A percentile compares a stretch with the other conserved stretches of the same genome.
phyloP scores from a whole-genome alignment of 2,113 vertebrate species.

The Bostrychus sinensis region DNA sequence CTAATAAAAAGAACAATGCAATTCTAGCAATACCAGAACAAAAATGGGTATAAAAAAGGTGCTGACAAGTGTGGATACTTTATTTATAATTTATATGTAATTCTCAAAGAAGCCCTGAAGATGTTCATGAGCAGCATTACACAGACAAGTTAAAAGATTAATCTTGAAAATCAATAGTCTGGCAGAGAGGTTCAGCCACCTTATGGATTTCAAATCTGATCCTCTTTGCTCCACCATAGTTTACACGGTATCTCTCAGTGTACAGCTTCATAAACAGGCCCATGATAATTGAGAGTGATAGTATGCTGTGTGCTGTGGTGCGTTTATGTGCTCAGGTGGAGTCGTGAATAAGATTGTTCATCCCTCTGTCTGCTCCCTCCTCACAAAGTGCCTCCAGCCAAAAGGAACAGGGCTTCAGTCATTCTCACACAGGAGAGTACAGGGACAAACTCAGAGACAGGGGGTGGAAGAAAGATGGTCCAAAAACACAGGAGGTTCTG shows the following conservation, averaged over 20 bases:
- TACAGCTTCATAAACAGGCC: conserved; percentile 60
- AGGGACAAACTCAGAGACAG: conserved; percentile 5
- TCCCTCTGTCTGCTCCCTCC: conserved; percentile 35
- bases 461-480: conserved; percentile 34
- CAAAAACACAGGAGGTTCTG: conserved; percentile 45
- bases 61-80: too few relatives aligned
- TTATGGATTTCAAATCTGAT: conserved; percentile 67
- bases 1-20: too few relatives aligned
- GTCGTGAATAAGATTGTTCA: conserved; percentile 57
- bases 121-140: conserved; percentile 35
- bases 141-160: conserved; percentile 43
- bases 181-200: conserved; percentile 45
- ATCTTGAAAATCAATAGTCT: conserved; percentile 51
- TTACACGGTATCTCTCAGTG: conserved; percentile 53
- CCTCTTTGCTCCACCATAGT: conserved; percentile 43
- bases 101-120: conserved; percentile 14
- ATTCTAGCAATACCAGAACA: too few relatives aligned
- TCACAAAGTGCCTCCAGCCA: conserved; percentile 44
- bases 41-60: too few relatives aligned
- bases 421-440: conserved; percentile 24
- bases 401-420: conserved; percentile 34
- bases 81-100: not conserved
- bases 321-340: conserved; percentile 26
- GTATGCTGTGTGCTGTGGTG: conserved; percentile 27
- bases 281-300: conserved; percentile 51